Evolutionary conservation across 2,888 invertebrate species (phyloP).

Genomic region (Lordiphosa fenestrarum): DNA sequence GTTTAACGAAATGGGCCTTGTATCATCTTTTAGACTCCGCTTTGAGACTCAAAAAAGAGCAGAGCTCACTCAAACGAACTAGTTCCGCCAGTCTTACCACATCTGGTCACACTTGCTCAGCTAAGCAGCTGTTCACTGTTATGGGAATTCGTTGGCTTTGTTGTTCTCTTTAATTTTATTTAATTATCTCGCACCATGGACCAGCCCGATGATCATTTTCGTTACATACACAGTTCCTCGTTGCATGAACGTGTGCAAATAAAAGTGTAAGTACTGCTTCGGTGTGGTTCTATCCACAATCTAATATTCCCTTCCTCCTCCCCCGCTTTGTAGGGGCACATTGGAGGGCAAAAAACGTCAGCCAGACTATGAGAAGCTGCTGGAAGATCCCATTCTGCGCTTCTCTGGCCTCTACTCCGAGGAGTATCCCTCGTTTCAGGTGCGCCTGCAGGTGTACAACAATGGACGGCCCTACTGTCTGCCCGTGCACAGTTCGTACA

Average conservation of each 20-base stretch:
- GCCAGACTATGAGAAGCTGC: constrained; percentile 92
- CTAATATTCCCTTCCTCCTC: constrained; percentile 7
- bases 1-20: too few relatives aligned
- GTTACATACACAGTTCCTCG: constrained; percentile 95
- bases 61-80: too few relatives aligned
- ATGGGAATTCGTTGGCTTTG: neutral
- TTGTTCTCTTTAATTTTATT: constrained; percentile 1
- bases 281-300: neutral
- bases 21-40: too few relatives aligned
- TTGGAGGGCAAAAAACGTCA: constrained; percentile 93
- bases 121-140: constrained; percentile 1
- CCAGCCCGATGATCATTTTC: constrained; percentile 87
- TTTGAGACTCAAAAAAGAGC: too few relatives aligned
- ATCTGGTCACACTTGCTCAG: neutral
- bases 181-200: constrained; percentile 53
- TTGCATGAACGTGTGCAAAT: constrained; percentile 92
- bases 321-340: constrained; percentile 86
- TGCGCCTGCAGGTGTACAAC: constrained; percentile 91
- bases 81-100: neutral
- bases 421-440: constrained; percentile 92
- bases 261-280: constrained; percentile 88
- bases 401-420: constrained; percentile 94
- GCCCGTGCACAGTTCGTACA: constrained; percentile 94
- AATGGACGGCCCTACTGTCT: constrained; percentile 91
- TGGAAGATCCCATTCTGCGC: constrained; percentile 93